Base-by-base conservation (phyloP, 2,888 invertebrate species). In the Mechanitis mazaeus region DNA sequence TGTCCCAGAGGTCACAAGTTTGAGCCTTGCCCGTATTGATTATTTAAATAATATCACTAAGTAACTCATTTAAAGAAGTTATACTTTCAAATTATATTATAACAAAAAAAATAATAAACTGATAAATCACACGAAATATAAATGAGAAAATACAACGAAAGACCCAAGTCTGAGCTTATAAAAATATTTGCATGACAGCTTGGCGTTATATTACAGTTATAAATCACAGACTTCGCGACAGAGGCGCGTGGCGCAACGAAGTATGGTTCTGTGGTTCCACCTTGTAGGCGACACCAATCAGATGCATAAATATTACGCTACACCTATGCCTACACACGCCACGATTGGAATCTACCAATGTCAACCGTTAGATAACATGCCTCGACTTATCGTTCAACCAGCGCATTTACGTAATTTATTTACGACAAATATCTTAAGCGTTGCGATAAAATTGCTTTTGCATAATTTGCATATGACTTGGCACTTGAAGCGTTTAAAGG, bases 161-260 rank as follows among this genome's bases (percentile, higher is more conserved):
- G 46, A 61, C 58, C 56, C 50, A 50, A 59, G 60, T 58, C 56
- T 55, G 56, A 54, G 56, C 59, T 83, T 87, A 87, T 87, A 84
- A 86, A 87, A 88, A 85, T 87, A 85, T 84, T 83, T 84, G 76
- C 83, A 83, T 85, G 88, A 84, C 84, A 85, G 84, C 77, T 82
- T 77, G 78, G 82, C 84, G 83, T 83, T 87, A 87, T 88, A 90
- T 88, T 88, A 83, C 81, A 71, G 83, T 81, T 86, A 88, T 90
- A 90, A 89, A 89, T 90, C 89, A 89, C 81, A 77, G 71, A 71
- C 67, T 64, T 74, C 64, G 81, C 76, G 83, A 83, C 80, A 76
- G 76, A 74, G 68, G 75, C 77, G 78, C 75, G 79, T 75, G 68
- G 63, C 68, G 68, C 66, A 78, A 71, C 72, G 73, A 71, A 68